Conservation (phyloP, 2,797 vertebrate species). For the Enteromius anoplus region DNA sequence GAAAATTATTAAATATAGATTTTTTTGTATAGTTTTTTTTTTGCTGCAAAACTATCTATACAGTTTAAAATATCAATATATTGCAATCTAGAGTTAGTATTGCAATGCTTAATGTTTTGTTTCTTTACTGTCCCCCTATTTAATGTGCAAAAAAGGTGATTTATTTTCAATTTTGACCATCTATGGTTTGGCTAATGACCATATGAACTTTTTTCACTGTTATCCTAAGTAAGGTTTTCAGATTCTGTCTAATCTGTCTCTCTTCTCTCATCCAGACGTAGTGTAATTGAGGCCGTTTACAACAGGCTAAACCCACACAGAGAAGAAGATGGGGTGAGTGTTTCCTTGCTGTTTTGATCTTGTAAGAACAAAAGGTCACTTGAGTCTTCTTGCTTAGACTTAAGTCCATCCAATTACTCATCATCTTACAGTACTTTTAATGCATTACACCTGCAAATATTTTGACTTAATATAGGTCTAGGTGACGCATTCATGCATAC, state of each 20-base stretch:
- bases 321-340: constrained; percentile 98
- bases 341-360: constrained; percentile 40
- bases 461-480: constrained; percentile 16
- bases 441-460: not conserved
- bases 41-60: not conserved
- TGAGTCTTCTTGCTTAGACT: constrained; percentile 22
- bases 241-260: not conserved
- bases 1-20: not conserved
- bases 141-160: not conserved
- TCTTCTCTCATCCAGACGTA: constrained; percentile 82
- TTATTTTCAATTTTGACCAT: not conserved
- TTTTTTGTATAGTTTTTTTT: not conserved
- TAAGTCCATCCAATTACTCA: not conserved
- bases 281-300: constrained; percentile 97
- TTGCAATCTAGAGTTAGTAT: not conserved
- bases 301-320: constrained; percentile 98
- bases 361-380: constrained; percentile 17
- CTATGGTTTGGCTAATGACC: not conserved
- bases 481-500: constrained; percentile 1
- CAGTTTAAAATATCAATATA: not conserved
- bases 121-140: not conserved
- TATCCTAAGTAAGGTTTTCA: not conserved
- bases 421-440: constrained; percentile 13
- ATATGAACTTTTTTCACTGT: not conserved
- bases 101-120: not conserved